Evolutionary conservation across 2,113 vertebrate species (phyloP).

Genomic region (Platanista minor): DNA sequence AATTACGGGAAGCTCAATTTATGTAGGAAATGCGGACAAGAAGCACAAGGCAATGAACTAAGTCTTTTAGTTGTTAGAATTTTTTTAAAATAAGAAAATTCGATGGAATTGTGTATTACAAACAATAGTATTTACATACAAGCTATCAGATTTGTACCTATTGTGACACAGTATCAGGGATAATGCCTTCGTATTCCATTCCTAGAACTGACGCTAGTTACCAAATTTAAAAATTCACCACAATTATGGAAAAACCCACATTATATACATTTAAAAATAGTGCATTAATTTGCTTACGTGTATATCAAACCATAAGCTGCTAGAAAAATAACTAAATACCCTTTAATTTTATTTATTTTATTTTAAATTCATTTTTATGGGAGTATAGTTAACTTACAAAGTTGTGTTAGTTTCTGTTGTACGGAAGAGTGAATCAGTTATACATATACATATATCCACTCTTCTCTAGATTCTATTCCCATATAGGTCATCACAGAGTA

Average conservation of each 20-base stretch:
- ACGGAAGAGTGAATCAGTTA: not conserved
- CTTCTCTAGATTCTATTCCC: not conserved
- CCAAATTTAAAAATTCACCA: not conserved
- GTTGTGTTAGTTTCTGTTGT: not conserved
- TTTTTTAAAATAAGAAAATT: not conserved
- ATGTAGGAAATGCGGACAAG: not conserved
- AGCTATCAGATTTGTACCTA: not conserved
- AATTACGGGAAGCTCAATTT: not conserved
- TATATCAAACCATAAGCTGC: not conserved
- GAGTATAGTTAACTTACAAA: not conserved
- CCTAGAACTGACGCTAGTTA: not conserved
- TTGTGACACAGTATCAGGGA: not conserved
- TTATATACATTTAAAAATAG: not conserved
- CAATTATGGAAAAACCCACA: not conserved
- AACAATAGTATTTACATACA: not conserved
- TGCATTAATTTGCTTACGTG: not conserved
- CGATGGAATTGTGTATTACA: not conserved
- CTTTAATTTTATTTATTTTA: not conserved
- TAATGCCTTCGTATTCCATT: not conserved
- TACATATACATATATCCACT: rapidly evolving
- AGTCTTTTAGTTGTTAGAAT: not conserved
- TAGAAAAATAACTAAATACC: not conserved
- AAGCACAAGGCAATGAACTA: not conserved
- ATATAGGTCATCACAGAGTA: rapidly evolving
- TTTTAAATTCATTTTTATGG: not conserved